Conservation (phyloP, 1,140 invertebrate species). For the Tetragonula clypearis region DNA sequence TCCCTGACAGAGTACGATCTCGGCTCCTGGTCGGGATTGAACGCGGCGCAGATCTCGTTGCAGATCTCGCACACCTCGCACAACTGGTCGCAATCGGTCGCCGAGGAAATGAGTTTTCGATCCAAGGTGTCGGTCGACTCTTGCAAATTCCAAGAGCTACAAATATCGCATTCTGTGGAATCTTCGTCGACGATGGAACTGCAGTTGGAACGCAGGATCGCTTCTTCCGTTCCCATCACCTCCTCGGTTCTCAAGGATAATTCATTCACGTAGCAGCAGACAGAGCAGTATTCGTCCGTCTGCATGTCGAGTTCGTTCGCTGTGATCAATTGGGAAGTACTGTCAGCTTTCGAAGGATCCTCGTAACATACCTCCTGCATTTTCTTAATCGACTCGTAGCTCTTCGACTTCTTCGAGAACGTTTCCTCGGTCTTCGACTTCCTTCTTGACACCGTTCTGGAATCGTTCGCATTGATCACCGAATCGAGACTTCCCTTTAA, state of each 20-base stretch:
- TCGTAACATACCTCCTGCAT: constrained; percentile 57
- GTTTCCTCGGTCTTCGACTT: constrained; percentile 41
- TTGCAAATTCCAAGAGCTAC: constrained; percentile 73
- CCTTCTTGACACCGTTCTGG: constrained; percentile 33
- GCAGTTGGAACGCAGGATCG: constrained; percentile 73
- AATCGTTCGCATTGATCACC: constrained; percentile 67
- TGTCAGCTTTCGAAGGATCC: constrained; percentile 68
- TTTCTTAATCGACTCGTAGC: constrained; percentile 78
- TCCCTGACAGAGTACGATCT: constrained; percentile 15
- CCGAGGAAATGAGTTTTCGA: constrained; percentile 17
- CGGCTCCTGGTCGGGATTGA: constrained; percentile 50
- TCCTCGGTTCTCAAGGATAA: constrained; percentile 53
- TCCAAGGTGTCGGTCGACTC: constrained; percentile 66
- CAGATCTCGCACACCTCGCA: constrained; percentile 78
- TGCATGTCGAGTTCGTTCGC: constrained; percentile 67
- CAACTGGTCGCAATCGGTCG: constrained; percentile 52
- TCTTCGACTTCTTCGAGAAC: constrained; percentile 78
- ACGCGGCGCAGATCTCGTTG: constrained; percentile 69
- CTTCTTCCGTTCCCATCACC: constrained; percentile 61
- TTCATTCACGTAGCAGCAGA: constrained; percentile 76
- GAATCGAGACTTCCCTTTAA: constrained; percentile 78
- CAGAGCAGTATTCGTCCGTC: constrained; percentile 76
- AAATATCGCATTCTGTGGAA: constrained; percentile 79
- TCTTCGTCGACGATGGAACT: constrained; percentile 75
- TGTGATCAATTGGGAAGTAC: constrained; percentile 68